phyloP scores from a whole-genome alignment of 2,797 vertebrate species.

The Sebastes vulpes region DNA sequence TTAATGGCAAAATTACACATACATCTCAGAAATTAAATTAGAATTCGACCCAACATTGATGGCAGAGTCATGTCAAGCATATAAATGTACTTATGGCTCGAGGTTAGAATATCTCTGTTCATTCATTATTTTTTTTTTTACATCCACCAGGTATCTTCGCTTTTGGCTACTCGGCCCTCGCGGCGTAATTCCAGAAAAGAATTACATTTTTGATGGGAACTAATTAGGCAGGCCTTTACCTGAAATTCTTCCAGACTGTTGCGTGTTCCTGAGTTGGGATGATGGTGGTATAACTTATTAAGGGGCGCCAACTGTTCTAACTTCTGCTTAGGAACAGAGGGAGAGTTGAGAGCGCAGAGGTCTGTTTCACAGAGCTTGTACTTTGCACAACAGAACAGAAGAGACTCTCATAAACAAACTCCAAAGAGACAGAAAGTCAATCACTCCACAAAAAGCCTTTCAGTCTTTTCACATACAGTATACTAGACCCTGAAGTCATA shows the following conservation, averaged over 20 bases:
- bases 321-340: conserved; percentile 73
- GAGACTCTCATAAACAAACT: conserved; percentile 61
- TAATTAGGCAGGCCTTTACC: conserved; percentile 87
- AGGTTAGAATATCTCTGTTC: conserved; percentile 88
- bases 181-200: conserved; percentile 85
- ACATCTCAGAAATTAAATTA: conserved; percentile 90
- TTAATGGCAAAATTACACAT: conserved; percentile 90
- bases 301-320: conserved; percentile 80
- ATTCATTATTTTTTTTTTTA: conserved; percentile 81
- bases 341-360: conserved; percentile 49
- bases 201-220: conserved; percentile 90
- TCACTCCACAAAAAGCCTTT: conserved; percentile 28
- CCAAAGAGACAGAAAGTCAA: conserved; percentile 55
- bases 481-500: conserved; percentile 20
- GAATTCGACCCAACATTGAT: conserved; percentile 88
- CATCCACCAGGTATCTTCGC: conserved; percentile 84
- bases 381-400: conserved; percentile 29
- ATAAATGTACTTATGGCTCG: conserved; percentile 89
- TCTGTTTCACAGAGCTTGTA: conserved; percentile 53
- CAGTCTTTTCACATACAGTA: conserved; percentile 31
- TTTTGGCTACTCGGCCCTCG: conserved; percentile 85
- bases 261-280: conserved; percentile 73
- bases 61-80: conserved; percentile 87
- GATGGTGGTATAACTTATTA: conserved; percentile 81
- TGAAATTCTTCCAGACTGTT: conserved; percentile 83